Conservation (phyloP, 2,888 invertebrate genomes). For the Platycheirus albimanus region DNA sequence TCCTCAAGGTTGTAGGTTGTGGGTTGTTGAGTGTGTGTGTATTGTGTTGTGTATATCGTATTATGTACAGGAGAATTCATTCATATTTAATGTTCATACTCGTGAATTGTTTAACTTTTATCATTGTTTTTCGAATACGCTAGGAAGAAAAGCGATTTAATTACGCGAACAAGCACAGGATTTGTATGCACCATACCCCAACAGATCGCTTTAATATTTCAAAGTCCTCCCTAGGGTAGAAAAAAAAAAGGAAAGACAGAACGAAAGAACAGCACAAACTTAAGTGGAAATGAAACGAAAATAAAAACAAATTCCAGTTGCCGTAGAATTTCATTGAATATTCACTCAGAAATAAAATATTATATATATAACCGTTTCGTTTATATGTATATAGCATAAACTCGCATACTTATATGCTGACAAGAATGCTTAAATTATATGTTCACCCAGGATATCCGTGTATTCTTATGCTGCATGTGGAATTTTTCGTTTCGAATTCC, state of each 20-base stretch:
- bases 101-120: constrained; percentile 49
- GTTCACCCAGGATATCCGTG: constrained; percentile 53
- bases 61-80: constrained; percentile 23
- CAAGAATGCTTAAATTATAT: constrained; percentile 40
- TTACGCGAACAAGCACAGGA: constrained; percentile 32
- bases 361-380: background rate
- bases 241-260: background rate
- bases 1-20: background rate
- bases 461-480: constrained; percentile 33
- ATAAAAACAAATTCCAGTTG: constrained; percentile 49
- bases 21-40: background rate
- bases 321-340: constrained; percentile 60
- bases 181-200: constrained; percentile 22
- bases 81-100: constrained; percentile 52
- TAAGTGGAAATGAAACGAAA: constrained; percentile 41
- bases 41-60: background rate
- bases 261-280: constrained; percentile 11
- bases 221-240: constrained; percentile 32
- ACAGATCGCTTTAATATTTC: constrained; percentile 53
- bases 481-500: constrained; percentile 18
- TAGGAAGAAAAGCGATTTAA: constrained; percentile 40
- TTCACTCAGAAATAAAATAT: constrained; percentile 56
- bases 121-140: constrained; percentile 34
- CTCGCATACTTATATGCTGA: constrained; percentile 7
- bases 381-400: background rate